Evolutionary conservation across 1,140 invertebrate genomes (phyloP).

Genomic region (Helicoverpa zea): DNA sequence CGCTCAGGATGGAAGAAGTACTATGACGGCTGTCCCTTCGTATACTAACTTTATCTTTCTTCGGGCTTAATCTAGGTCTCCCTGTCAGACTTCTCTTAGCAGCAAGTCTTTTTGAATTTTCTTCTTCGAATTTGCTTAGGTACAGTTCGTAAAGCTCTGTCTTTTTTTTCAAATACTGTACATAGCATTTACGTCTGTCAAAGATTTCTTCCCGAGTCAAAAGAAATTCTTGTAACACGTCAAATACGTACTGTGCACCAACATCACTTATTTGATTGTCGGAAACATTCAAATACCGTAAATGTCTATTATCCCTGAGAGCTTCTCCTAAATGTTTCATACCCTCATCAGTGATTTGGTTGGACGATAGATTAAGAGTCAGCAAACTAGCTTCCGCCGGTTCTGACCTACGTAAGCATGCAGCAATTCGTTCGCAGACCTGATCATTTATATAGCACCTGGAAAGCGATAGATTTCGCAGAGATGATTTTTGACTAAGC

Average conservation of each 20-base stretch:
- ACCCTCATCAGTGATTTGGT: slow-evolving; percentile 70
- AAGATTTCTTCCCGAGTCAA: slow-evolving; percentile 62
- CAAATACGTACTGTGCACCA: slow-evolving; percentile 61
- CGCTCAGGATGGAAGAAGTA: slow-evolving; percentile 39
- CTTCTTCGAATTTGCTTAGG: slow-evolving; percentile 44
- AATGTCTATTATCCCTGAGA: slow-evolving; percentile 69
- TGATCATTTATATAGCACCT: slow-evolving; percentile 68
- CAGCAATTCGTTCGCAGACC: slow-evolving; percentile 61
- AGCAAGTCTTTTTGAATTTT: not conserved
- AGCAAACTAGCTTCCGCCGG: slow-evolving; percentile 60
- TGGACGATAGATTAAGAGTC: slow-evolving; percentile 70
- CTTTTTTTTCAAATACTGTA: slow-evolving; percentile 63
- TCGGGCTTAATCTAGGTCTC: slow-evolving; percentile 53
- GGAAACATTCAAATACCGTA: slow-evolving; percentile 73
- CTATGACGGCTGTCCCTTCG: slow-evolving; percentile 2
- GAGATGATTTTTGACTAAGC: slow-evolving; percentile 50
- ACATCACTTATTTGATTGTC: slow-evolving; percentile 70
- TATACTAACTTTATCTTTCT: not conserved
- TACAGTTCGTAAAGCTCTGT: slow-evolving; percentile 55
- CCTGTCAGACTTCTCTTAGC: slow-evolving; percentile 49
- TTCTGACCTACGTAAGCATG: slow-evolving; percentile 54
- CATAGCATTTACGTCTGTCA: slow-evolving; percentile 49
- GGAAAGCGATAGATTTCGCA: slow-evolving; percentile 61
- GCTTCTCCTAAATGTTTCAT: slow-evolving; percentile 61
- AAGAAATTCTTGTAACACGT: slow-evolving; percentile 65